Evolutionary conservation across 2,113 vertebrate genomes (phyloP), one percentile per base, ranked within the genome.

Genomic region (Corvus cornix): DNA sequence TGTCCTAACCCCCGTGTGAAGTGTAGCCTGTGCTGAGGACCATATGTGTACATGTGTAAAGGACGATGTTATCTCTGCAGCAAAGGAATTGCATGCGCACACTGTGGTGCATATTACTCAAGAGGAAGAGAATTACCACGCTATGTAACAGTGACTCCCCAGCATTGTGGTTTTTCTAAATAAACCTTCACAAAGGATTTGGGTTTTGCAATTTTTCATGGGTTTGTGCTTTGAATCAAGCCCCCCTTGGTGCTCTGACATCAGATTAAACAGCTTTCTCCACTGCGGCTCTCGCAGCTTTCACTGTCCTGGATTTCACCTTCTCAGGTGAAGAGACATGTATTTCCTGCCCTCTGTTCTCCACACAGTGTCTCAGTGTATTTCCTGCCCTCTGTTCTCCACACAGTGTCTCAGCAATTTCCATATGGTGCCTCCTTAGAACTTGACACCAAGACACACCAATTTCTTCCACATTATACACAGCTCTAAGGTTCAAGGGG

Each of bases 111-210:
- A 89, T 86, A 64, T 86, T 89, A 33, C 88, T 86, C 68, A 39
- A 90, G 76, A 84, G 83, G 75, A 96, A 64, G 75, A 90, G 87
- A 95, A 93, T 93, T 77, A 27, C 74, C 84, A 79, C 0, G 5
- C 90, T 89, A 68, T 87, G 90, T 85, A 88, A 93, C 83, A 90
- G 90, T 83, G 94, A 95, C 91, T 93, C 92, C 93, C 85, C 64
- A 74, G 73, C 73, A 63, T 87, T 53, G 49, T 90, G 89, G 13
- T 81, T 96, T 97, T 97, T 96, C 84, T 96, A 96, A 97, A 97
- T 97, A 97, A 97, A 97, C 39, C 68, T 93, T 92, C 80, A 74
- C 49, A 89, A 92, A 85, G 16, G 28, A 87, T 49, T 92, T 64
- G 58, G 31, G 22, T 67, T 89, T 62, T 80, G 88, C 52, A 66